Percentiles rank a stretch among this genome's conserved stretches.
Conservation (phyloP, 2,888 invertebrate genomes). For the Hedya salicella region DNA sequence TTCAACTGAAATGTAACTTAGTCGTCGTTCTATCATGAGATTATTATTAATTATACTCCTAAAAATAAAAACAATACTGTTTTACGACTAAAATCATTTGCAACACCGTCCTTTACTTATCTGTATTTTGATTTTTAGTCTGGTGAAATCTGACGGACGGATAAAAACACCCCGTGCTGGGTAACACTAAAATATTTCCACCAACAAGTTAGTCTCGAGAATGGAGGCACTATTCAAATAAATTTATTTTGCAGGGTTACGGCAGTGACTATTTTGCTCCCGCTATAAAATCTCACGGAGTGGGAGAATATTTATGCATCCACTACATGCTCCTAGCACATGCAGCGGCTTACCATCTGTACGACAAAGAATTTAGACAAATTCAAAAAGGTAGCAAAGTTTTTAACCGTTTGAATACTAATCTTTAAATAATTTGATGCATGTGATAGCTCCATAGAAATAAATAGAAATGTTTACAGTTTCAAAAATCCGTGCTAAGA, state of each 20-base stretch:
- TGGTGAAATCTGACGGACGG: no score
- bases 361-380: slow-evolving; percentile 83
- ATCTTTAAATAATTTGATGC: background rate
- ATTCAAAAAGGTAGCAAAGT: slow-evolving; percentile 75
- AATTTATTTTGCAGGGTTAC: slow-evolving; percentile 68
- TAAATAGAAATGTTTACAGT: no score
- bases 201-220: background rate
- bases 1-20: no score
- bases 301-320: slow-evolving; percentile 86
- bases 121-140: no score
- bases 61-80: no score
- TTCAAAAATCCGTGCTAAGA: no score
- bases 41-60: no score
- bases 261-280: slow-evolving; percentile 84
- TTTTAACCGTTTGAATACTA: background rate
- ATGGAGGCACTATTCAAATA: background rate
- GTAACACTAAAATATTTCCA: slow-evolving; percentile 1
- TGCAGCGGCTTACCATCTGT: slow-evolving; percentile 86
- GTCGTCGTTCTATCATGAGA: no score
- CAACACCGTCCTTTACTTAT: no score
- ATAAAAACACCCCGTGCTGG: no score
- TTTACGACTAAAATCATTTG: no score
- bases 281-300: slow-evolving; percentile 72
- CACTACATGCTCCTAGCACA: slow-evolving; percentile 88
- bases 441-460: no score